These are phyloP conservation scores for Sarcophaga variegata DNA, from an alignment of 2,888 invertebrate genomes.

Conservation along the genomic window DNA sequence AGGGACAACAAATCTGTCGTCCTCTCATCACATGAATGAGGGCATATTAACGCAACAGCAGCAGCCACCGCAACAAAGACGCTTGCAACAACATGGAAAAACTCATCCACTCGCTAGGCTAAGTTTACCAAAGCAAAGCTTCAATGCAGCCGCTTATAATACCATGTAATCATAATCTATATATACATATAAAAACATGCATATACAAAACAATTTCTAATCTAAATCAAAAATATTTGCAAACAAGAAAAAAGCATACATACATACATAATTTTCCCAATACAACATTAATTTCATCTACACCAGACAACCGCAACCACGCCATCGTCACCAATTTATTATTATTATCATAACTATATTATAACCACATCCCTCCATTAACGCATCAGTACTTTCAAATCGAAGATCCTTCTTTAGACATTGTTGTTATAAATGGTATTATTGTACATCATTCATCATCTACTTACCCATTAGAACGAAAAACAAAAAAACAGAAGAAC, in stretches of 20 bases:
- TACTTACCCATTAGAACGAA: conserved; percentile 8
- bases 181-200: conserved; percentile 50
- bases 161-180: conserved; percentile 87
- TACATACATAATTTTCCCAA: conserved; percentile 57
- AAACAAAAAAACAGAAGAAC: background rate
- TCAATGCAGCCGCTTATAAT: conserved; percentile 91
- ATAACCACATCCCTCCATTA: conserved; percentile 58
- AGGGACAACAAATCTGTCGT: conserved; percentile 36
- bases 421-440: conserved; percentile 8
- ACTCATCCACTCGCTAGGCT: conserved; percentile 95
- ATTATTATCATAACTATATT: conserved; percentile 53
- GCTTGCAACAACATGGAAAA: conserved; percentile 95
- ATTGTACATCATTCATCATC: conserved; percentile 16
- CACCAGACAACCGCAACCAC: conserved; percentile 27
- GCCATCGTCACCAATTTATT: conserved; percentile 65
- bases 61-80: conserved; percentile 85
- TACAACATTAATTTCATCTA: conserved; percentile 46
- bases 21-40: conserved; percentile 71
- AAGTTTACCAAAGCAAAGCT: conserved; percentile 88
- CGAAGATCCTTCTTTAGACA: background rate
- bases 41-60: conserved; percentile 74
- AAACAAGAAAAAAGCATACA: conserved; percentile 62
- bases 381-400: background rate
- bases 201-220: conserved; percentile 68
- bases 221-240: conserved; percentile 62